Percentiles rank a stretch among this genome's conserved stretches.
Conservation (phyloP, 1,140 invertebrate genomes). For the Drosophila ercepeae region DNA sequence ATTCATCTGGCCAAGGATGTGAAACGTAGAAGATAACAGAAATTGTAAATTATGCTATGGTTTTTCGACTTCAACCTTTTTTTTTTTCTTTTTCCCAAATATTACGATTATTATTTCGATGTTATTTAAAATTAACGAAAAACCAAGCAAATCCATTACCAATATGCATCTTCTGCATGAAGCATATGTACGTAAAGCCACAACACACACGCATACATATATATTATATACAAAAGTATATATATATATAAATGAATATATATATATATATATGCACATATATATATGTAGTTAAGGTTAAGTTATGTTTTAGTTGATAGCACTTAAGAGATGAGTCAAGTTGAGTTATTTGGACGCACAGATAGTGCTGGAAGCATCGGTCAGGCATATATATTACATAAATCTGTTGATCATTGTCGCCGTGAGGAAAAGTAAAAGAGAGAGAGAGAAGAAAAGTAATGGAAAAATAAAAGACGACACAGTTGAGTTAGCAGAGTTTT, state of each 20-base stretch:
- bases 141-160: neutral
- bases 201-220: conserved; percentile 5
- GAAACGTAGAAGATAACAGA: neutral
- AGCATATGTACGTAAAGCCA: conserved; percentile 41
- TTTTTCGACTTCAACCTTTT: neutral
- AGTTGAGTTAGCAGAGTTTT: conserved; percentile 28
- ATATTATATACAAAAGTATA: neutral
- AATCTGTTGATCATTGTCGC: conserved; percentile 34
- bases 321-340: conserved; percentile 25
- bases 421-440: neutral
- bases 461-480: neutral
- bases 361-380: neutral
- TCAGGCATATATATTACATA: neutral
- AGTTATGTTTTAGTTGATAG: conserved; percentile 41
- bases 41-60: conserved; percentile 7
- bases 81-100: neutral
- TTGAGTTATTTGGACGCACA: neutral
- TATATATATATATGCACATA: neutral
- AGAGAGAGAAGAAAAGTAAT: neutral
- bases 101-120: neutral
- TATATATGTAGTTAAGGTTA: conserved; percentile 4
- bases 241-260: neutral
- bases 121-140: neutral
- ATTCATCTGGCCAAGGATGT: neutral
- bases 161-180: conserved; percentile 4